phyloP scores from a whole-genome alignment of 2,797 vertebrate species.

The Heteromormyrus szaboi region DNA sequence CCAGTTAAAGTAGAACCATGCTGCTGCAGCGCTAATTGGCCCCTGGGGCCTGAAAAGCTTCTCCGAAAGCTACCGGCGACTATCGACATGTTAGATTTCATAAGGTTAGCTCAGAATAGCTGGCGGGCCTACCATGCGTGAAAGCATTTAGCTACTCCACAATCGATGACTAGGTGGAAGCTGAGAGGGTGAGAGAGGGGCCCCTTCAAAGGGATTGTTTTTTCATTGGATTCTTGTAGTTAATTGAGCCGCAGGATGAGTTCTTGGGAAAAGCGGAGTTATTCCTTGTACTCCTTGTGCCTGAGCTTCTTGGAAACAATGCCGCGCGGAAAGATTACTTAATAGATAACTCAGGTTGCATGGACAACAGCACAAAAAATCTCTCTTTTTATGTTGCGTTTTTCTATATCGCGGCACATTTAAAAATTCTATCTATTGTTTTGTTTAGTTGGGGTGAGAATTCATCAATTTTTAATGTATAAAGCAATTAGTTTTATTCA shows the following conservation, averaged over 20 bases:
- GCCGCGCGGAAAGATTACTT: neutral
- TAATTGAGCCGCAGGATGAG: neutral
- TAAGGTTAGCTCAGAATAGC: neutral
- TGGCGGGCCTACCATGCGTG: neutral
- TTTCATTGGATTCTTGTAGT: neutral
- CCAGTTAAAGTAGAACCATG: neutral
- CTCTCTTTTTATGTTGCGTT: neutral
- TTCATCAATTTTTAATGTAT: neutral
- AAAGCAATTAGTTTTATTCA: neutral
- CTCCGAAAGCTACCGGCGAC: neutral
- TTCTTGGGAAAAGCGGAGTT: neutral
- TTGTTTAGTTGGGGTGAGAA: neutral
- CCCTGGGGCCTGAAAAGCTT: neutral
- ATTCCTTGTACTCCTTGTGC: neutral
- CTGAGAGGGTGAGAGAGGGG: neutral
- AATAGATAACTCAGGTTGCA: neutral
- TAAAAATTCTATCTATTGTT: neutral
- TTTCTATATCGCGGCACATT: neutral
- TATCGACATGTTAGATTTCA: constrained; percentile 1
- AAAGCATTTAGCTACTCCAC: neutral
- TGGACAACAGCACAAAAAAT: neutral
- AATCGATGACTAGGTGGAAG: neutral
- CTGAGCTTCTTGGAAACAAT: neutral
- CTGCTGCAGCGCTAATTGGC: neutral
- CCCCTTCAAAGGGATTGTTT: neutral